Base-by-base conservation (phyloP, 2,113 vertebrate genomes). In the Carlito syrichta region DNA sequence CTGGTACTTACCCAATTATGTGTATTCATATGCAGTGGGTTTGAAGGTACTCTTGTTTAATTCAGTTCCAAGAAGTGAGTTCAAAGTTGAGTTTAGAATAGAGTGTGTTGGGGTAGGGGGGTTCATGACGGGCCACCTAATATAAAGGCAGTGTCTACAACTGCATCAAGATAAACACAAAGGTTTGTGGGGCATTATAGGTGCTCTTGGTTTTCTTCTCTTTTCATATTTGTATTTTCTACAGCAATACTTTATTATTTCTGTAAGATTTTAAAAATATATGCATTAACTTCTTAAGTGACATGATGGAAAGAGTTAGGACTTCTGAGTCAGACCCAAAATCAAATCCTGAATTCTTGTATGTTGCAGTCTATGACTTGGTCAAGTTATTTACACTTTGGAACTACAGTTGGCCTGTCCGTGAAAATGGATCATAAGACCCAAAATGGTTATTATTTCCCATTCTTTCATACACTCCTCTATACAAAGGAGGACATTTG, bases 71-170 rank as follows among this genome's bases (percentile, higher is more conserved):
- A 89, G 94, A 78, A 86, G 71, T 54, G 12, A 56, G 88, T 97
- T 98, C 93, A 94, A n/a, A 95, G 78, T 96, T 94, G 50, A 6
- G 56, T 96, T 97, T 95, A 97, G 89, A 97, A 92, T 19, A 90
- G 14, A 17, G 38, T 86, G 12, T 16, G 13, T 96, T 92, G 62
- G 45, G 30, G 85, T 96, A n/a, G n/a, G n/a, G n/a, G n/a, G n/a
- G n/a, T n/a, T n/a, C n/a, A n/a, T n/a, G n/a, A 16, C 13, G 90
- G 35, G 4, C 60, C 17, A 38, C 43, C 48, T 93, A 73, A 56
- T 13, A 12, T 54, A 83, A 45, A 86, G 68, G 66, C 78, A 68
- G 48, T 52, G 58, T 35, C 27, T 63, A n/a, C n/a, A n/a, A n/a
- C 6, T 45, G 19, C 1, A 16, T 27, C 4, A 56, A 58, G 27